Percentiles rank a stretch among this genome's conserved stretches.
Evolutionary conservation across 2,797 vertebrate genomes (phyloP).

Genomic region (Trachurus trachurus): DNA sequence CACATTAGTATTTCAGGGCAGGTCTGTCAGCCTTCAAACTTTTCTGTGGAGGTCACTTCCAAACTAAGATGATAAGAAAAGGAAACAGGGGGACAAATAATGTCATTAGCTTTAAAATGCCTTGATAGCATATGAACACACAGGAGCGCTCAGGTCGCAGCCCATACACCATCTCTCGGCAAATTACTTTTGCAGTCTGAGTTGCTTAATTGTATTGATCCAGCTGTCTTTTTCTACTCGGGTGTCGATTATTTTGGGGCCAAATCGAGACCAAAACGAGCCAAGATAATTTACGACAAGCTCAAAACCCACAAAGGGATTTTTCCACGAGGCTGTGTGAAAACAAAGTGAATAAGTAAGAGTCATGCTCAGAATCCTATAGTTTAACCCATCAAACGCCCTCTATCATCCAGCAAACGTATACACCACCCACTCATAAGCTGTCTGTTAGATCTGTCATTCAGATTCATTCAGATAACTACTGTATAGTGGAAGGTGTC

Average conservation of each 20-base stretch:
- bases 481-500: too few relatives aligned
- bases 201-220: slow-evolving; percentile 61
- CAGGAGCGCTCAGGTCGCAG: slow-evolving; percentile 42
- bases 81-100: slow-evolving; percentile 44
- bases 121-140: slow-evolving; percentile 25
- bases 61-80: slow-evolving; percentile 34
- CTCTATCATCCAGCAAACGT: not conserved
- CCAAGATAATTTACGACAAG: slow-evolving; percentile 21
- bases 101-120: slow-evolving; percentile 32
- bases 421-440: not conserved
- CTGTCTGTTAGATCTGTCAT: not conserved
- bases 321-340: not conserved
- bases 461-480: too few relatives aligned
- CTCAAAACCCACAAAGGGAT: slow-evolving; percentile 16
- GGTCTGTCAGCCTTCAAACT: slow-evolving; percentile 6
- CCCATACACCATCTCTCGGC: slow-evolving; percentile 44
- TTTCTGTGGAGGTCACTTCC: slow-evolving; percentile 34
- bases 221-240: slow-evolving; percentile 39
- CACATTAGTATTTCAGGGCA: slow-evolving; percentile 1
- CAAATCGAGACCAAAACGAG: slow-evolving; percentile 14
- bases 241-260: slow-evolving; percentile 39
- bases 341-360: slow-evolving; percentile 14
- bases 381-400: not conserved
- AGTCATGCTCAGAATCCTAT: not conserved
- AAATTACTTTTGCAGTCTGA: slow-evolving; percentile 48